phyloP scores from a whole-genome alignment of 1,140 invertebrate species.

The Hermetia illucens region DNA sequence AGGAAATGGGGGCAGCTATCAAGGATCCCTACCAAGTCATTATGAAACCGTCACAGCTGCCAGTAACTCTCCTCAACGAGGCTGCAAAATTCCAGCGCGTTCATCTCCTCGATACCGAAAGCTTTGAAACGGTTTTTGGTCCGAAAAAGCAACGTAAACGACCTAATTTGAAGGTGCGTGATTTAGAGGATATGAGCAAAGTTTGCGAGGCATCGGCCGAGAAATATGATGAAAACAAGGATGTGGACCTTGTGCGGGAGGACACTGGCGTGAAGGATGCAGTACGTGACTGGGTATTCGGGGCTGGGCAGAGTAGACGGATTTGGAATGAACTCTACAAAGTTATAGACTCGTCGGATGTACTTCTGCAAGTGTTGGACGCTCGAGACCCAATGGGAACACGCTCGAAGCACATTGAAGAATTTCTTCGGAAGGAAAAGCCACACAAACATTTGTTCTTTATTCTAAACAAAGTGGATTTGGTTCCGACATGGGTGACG shows the following conservation, averaged over 20 bases:
- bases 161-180: slow-evolving; percentile 65
- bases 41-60: slow-evolving; percentile 91
- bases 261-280: slow-evolving; percentile 63
- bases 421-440: slow-evolving; percentile 78
- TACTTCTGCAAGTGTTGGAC: slow-evolving; percentile 86
- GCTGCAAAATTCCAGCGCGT: slow-evolving; percentile 79
- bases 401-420: slow-evolving; percentile 83
- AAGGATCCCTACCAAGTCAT: slow-evolving; percentile 96
- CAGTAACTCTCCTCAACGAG: slow-evolving; percentile 89
- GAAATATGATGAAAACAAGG: slow-evolving; percentile 64
- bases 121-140: slow-evolving; percentile 89
- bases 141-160: slow-evolving; percentile 84
- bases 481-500: slow-evolving; percentile 95
- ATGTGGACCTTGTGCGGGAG: slow-evolving; percentile 68
- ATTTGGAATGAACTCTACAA: slow-evolving; percentile 99
- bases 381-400: slow-evolving; percentile 93
- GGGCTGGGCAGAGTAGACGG: slow-evolving; percentile 86
- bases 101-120: slow-evolving; percentile 91
- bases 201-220: slow-evolving; percentile 52
- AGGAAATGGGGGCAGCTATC: slow-evolving; percentile 83
- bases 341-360: slow-evolving; percentile 97
- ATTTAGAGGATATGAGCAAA: slow-evolving; percentile 56
- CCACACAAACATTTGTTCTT: slow-evolving; percentile 91
- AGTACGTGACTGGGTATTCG: slow-evolving; percentile 74
- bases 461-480: slow-evolving; percentile 88